Evolutionary conservation across 2,113 vertebrate genomes (phyloP), one percentile per base, ranked within the genome.

Genomic region (Dinomys branickii): DNA sequence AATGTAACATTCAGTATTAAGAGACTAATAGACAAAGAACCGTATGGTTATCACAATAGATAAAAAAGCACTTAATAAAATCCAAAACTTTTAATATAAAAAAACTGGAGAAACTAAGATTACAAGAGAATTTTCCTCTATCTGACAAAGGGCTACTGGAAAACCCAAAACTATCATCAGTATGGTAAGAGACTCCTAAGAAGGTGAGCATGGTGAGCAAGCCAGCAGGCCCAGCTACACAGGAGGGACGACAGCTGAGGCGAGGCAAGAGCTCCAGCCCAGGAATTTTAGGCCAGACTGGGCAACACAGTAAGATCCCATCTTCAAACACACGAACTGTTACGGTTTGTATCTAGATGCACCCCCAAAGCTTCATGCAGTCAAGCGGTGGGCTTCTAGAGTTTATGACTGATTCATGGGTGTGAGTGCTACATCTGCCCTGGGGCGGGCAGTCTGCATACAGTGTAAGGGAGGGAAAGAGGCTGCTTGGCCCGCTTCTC

Each of bases 61-160:
- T n/a, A 38, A 85, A 41, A 91, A 52, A 93, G 87, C 33, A 67
- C 19, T 81, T 56, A 52, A 87, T 50, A 96, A 92, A 96, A 92
- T n/a, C n/a, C 35, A 95, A 63, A 26, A 71, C 38, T 54, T 24
- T 73, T 81, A n/a, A n/a, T n/a, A n/a, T n/a, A 67, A 58, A 71
- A 95, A 95, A 12, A 30, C 14, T 47, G 44, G 69, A 59, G 17
- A 82, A 81, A 88, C 20, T 73, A 56, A 83, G 17, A 90, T 30
- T 54, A 19, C 24, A 96, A 77, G 33, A 73, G 50, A 77, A 95
- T 83, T 71, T 84, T 19, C 85, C 35, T 93, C 20, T 88, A 69
- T 30, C 52, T 71, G 50, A 67, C 47, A 65, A 87, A 77, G 19
- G 30, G 44, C 26, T 83, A 10, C 80, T 14, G 19, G 77, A 88